Evolutionary conservation across 2,888 invertebrate species (phyloP).

Genomic region (Xylophagus ater): DNA sequence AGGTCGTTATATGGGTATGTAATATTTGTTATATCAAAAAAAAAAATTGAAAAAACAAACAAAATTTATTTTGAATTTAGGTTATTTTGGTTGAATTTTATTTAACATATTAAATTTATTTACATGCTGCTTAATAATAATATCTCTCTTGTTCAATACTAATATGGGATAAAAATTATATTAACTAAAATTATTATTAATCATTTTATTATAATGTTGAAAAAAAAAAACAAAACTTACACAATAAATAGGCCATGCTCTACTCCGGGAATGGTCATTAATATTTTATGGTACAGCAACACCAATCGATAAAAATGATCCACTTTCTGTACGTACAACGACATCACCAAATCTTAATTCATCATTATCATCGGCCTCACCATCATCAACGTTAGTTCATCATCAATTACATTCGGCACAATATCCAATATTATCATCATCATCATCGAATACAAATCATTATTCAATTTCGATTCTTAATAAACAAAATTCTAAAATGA

Average conservation of each 20-base stretch:
- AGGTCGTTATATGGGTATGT: constrained; percentile 72
- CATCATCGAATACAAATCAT: constrained; percentile 25
- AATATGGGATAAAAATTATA: too few relatives aligned
- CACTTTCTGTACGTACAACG: constrained; percentile 39
- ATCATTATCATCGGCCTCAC: constrained; percentile 1
- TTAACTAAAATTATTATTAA: too few relatives aligned
- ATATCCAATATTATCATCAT: constrained; percentile 33
- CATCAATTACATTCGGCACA: constrained; percentile 36
- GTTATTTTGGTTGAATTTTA: too few relatives aligned
- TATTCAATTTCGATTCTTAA: constrained; percentile 13
- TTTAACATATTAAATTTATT: too few relatives aligned
- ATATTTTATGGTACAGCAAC: constrained; percentile 79
- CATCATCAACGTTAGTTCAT: constrained; percentile 26
- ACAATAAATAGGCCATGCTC: constrained; percentile 85
- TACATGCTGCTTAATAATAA: too few relatives aligned
- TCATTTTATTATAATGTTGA: too few relatives aligned
- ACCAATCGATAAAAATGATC: constrained; percentile 52
- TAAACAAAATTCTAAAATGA: constrained; percentile 11
- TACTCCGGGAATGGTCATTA: constrained; percentile 86
- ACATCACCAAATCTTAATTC: constrained; percentile 27
- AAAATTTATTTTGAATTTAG: too few relatives aligned
- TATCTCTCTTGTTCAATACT: too few relatives aligned
- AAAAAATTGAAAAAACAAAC: too few relatives aligned
- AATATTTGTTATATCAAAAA: background rate
- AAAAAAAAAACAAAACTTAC: too few relatives aligned